Evolutionary conservation across 2,113 vertebrate species (phyloP).

Genomic region (Rhinopomastus cyanomelas): DNA sequence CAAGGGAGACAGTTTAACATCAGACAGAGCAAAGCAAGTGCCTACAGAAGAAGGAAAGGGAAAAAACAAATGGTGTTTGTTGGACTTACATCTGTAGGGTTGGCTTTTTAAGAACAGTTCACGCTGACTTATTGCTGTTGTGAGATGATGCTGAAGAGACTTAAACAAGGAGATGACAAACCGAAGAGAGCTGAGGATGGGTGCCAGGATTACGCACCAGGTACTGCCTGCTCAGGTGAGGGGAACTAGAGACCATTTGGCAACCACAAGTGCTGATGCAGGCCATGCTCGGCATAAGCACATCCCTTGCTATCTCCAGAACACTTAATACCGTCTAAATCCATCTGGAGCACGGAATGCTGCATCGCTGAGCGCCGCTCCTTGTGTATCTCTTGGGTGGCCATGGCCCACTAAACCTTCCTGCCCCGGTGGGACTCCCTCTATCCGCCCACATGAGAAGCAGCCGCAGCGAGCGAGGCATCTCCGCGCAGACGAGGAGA

Average conservation of each 20-base stretch:
- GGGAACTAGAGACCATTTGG: not conserved
- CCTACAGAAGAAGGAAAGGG: not conserved
- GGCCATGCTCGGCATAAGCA: not conserved
- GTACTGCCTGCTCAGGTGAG: not conserved
- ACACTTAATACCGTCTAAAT: not conserved
- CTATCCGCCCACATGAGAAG: not conserved
- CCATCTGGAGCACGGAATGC: not conserved
- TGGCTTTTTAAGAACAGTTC: not conserved
- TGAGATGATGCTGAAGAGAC: not conserved
- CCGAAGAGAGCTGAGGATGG: not conserved
- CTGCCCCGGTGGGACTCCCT: not conserved
- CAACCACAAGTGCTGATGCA: fast-evolving
- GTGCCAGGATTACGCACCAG: not conserved
- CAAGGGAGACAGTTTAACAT: not conserved
- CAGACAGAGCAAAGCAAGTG: not conserved
- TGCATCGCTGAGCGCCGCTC: fast-evolving
- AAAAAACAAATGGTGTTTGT: not conserved
- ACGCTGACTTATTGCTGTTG: not conserved
- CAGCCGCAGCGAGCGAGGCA: fast-evolving
- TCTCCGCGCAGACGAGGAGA: not conserved
- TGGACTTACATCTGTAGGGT: not conserved
- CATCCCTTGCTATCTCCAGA: fast-evolving
- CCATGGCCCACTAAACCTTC: not conserved
- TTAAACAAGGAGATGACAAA: not conserved
- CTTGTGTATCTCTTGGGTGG: not conserved